Base-by-base conservation (phyloP, 2,888 invertebrate species). In the Synergus laeviventris region DNA sequence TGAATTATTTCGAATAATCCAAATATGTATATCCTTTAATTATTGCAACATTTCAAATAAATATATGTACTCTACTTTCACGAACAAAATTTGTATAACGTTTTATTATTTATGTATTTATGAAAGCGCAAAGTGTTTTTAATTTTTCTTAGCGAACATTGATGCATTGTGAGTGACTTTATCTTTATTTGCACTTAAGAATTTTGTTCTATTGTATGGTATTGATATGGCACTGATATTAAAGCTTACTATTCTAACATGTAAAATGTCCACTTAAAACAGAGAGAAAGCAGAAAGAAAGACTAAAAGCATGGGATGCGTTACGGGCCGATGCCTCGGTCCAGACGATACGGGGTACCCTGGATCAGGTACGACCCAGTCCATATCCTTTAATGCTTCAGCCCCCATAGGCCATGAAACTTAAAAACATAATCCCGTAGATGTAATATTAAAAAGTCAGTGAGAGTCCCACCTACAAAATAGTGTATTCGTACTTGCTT, bases 301-400 rank as follows among this genome's bases (percentile, higher is more conserved):
- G 85, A 87, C 87, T 89, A 88, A 89, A 89, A 89, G 84, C 89
- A 90, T 90, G 89, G 89, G 89, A 89, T 89, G 89, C 89, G 89
- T 89, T 89, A 86, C 87, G 89, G 89, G 89, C 88, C 89, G 89
- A 89, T 88, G 89, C 89, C 88, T 89, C 87, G 89, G 89, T 89
- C 89, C 89, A 89, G 88, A 89, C 89, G 88, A 89, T 89, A 89
- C 89, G 84, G 89, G 89, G 88, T 89, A 89, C 88, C 89, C 89
- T 89, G 89, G 89, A 89, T 88, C 89, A 89, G 89, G 89, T 89
- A 89, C 89, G 89, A 89, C 89, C 89, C 89, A 89, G 87, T 87
- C 85, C 87, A 87, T 88, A 88, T 88, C 88, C 89, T 86, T 86
- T 87, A 87, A 88, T 85, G 87, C 85, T 86, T 86, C 81, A 82